Evolutionary conservation across 2,888 invertebrate species (phyloP), one percentile per base, ranked within the genome.

Genomic region (Drosophila pseudotalamancana): DNA sequence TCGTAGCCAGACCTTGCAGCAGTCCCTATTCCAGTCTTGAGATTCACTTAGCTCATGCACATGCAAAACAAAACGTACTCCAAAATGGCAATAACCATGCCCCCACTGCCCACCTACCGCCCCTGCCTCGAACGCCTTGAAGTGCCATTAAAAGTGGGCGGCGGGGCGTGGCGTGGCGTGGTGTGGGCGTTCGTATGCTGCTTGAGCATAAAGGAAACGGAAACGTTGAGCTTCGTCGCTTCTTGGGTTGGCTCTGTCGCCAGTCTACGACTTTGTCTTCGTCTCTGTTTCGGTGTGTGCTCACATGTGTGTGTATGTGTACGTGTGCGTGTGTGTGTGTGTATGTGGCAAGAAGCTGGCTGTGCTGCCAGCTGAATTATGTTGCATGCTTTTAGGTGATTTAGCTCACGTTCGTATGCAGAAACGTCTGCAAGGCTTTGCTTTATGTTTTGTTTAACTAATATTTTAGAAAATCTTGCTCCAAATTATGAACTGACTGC

Each of bases 171-270:
- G 48, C 21, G 19, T 39, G 54, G 31, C 21, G 40, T 35, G 42
- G 53, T 25, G 55, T 62, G 72, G 53, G 39, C 39, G 51, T 60
- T 61, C 49, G 83, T 71, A 75, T 71, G 71, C 71, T 79, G 72
- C 79, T 83, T 69, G 77, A 77, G 79, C 74, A 77, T 77, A 66
- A 77, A 88, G 84, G 84, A 84, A 87, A 86, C 88, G 84, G 84
- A 84, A 88, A 86, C 74, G 88, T 88, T 79, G 66, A 77, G 86
- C 88, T 88, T 87, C 88, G 88, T 88, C 86, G 87, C 88, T 84
- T 88, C 87, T 81, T 84, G 74, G 85, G 72, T 69, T 72, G 39
- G 72, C 86, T 66, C 57, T 67, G 72, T 66, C 72, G 51, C 72
- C 72, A 71, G 64, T 53, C 69, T 54, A 25, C 11, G 48, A 56